Percentiles rank a stretch among this genome's conserved stretches.
These are phyloP conservation scores for Equus quagga DNA, from an alignment of 2,113 vertebrate species.

Conservation along the genomic window DNA sequence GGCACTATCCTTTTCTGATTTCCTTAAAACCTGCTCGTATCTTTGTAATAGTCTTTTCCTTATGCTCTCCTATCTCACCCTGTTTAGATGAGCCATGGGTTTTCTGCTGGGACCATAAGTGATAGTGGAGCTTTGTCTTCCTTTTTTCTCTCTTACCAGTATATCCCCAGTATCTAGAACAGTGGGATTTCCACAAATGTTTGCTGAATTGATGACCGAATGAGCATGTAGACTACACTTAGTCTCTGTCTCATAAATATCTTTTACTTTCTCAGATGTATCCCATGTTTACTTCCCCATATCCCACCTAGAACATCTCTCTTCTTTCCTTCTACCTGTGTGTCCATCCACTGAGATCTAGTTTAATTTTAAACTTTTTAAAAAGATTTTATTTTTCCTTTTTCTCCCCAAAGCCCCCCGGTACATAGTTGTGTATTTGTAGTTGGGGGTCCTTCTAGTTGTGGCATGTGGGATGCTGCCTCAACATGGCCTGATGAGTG, in stretches of 20 bases:
- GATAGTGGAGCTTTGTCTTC: neutral
- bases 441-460: no score
- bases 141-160: neutral
- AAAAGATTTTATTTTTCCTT: no score
- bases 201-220: neutral
- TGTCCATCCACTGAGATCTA: neutral
- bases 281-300: accelerated
- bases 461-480: no score
- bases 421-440: no score
- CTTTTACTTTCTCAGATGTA: neutral
- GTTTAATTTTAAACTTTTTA: neutral
- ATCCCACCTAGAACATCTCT: neutral
- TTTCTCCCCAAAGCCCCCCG: no score
- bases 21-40: neutral
- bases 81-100: neutral
- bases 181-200: neutral
- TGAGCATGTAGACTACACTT: neutral
- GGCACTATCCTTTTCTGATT: neutral
- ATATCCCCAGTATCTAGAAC: neutral
- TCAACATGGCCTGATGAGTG: no score
- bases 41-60: neutral
- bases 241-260: neutral
- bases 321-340: neutral
- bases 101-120: neutral
- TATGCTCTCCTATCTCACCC: neutral